A percentile compares a stretch with the other conserved stretches of the same genome.
These are phyloP conservation scores for Prolemur simus DNA, from an alignment of 2,113 vertebrate genomes.

Conservation along the genomic window DNA sequence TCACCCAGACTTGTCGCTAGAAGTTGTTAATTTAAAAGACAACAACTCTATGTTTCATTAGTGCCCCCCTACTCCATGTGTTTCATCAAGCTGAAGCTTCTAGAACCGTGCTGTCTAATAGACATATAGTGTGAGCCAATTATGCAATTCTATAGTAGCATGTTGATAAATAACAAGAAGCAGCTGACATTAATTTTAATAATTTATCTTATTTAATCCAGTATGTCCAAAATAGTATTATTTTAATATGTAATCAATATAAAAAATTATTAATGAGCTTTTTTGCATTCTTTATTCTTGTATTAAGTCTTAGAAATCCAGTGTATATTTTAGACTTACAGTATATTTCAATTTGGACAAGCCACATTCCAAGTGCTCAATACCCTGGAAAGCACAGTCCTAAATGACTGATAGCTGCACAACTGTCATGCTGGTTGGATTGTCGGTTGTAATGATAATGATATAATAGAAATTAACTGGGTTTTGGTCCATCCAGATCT, in stretches of 20 bases:
- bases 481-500: not conserved
- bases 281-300: not conserved
- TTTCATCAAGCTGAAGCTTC: not conserved
- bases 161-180: not conserved
- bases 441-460: not conserved
- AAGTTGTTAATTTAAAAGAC: not conserved
- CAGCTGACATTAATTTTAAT: not conserved
- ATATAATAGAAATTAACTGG: not conserved
- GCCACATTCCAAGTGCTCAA: not conserved
- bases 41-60: not conserved
- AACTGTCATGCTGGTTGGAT: not conserved
- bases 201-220: not conserved
- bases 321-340: not conserved
- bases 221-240: not conserved
- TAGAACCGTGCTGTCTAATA: not conserved
- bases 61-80: not conserved
- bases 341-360: not conserved
- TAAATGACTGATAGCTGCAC: not conserved
- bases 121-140: not conserved
- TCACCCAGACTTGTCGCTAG: not conserved
- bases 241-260: constrained; percentile 4
- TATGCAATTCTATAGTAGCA: not conserved
- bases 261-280: not conserved
- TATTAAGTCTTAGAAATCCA: not conserved
- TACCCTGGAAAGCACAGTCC: not conserved